Percentiles rank a stretch among this genome's conserved stretches.
phyloP scores from a whole-genome alignment of 2,797 vertebrate genomes.

The Pantherophis vulpinus region DNA sequence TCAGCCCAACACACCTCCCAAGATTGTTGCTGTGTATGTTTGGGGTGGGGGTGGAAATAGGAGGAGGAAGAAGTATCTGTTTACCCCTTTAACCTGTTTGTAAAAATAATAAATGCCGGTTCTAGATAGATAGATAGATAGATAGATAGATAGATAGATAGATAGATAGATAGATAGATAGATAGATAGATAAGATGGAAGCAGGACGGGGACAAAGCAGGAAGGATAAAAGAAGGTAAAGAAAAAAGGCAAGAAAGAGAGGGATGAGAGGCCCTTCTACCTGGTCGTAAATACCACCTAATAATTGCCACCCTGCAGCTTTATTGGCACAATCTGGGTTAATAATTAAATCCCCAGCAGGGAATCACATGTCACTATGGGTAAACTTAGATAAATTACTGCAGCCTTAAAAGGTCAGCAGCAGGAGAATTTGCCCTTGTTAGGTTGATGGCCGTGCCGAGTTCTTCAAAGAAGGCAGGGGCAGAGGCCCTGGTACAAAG shows the following conservation, averaged over 20 bases:
- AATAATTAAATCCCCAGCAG: constrained; percentile 51
- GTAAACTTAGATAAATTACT: constrained; percentile 39
- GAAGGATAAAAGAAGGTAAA: not conserved
- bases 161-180: no score
- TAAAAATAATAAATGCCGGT: not conserved
- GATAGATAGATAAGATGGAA: no score
- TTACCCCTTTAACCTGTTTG: not conserved
- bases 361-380: constrained; percentile 28
- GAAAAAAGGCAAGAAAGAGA: not conserved
- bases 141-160: no score
- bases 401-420: constrained; percentile 37
- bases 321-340: constrained; percentile 42
- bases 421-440: constrained; percentile 32
- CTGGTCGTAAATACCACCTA: constrained; percentile 43
- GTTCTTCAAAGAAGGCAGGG: not conserved
- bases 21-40: not conserved
- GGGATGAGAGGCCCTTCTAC: not conserved
- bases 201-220: not conserved
- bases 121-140: not conserved
- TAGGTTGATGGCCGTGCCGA: constrained; percentile 3
- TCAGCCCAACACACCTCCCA: not conserved
- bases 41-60: not conserved
- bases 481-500: not conserved
- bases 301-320: constrained; percentile 39
- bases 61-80: not conserved